phyloP scores from a whole-genome alignment of 1,140 invertebrate species.

The Berghia stephanieae region DNA sequence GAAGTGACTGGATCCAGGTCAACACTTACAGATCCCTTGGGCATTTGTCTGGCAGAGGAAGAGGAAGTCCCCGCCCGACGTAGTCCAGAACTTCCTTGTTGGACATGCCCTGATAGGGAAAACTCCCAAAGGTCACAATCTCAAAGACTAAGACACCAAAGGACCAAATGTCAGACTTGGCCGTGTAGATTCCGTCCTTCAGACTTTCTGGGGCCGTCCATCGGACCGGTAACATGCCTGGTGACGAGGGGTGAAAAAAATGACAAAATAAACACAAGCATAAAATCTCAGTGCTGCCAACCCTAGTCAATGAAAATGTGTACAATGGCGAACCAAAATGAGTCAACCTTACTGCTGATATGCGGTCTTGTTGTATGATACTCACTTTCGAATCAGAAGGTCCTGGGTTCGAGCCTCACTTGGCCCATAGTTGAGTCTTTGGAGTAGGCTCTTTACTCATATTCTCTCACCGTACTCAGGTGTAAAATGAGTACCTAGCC shows the following conservation, averaged over 20 bases:
- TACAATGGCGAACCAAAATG: too few species aligned
- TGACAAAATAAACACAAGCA: neutral
- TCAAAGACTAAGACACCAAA: slow-evolving; percentile 93
- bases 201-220: slow-evolving; percentile 96
- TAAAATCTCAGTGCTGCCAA: neutral
- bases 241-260: neutral
- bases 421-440: too few species aligned
- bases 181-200: slow-evolving; percentile 86
- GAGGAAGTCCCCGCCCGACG: slow-evolving; percentile 79
- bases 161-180: slow-evolving; percentile 93
- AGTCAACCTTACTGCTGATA: too few species aligned
- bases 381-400: too few species aligned
- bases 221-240: slow-evolving; percentile 75
- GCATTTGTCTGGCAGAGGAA: slow-evolving; percentile 78
- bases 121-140: slow-evolving; percentile 76
- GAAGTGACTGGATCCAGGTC: neutral
- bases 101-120: slow-evolving; percentile 85
- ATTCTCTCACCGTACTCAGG: too few species aligned
- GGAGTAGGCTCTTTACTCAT: too few species aligned
- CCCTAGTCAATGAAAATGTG: too few species aligned
- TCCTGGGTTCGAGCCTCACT: too few species aligned
- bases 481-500: too few species aligned
- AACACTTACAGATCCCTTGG: slow-evolving; percentile 80
- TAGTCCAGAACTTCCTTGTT: slow-evolving; percentile 85
- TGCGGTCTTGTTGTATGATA: too few species aligned